Base-by-base conservation (phyloP, 2,888 invertebrate species). In the Diploptera punctata region DNA sequence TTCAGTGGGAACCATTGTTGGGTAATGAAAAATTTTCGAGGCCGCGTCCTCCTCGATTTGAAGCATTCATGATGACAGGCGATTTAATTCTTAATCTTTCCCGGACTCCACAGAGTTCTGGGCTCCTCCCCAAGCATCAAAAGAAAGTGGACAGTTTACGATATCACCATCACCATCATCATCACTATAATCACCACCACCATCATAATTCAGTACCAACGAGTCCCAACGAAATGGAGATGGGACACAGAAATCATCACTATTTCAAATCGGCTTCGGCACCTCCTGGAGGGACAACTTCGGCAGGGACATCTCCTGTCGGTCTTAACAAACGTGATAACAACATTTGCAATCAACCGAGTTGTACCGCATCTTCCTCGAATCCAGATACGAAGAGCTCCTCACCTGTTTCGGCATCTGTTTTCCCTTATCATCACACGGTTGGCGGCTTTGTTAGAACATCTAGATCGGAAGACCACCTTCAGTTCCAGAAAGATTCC, bases 51-150 rank as follows among this genome's bases (percentile, higher is more conserved):
- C 84, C 81, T 70, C 91, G 94, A 83, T 95, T 94, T 85, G 96
- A 96, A 85, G 94, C 96, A 72, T 98, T 95, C 87, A 94, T 97
- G 91, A 98, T 98, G 98, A 98, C 98, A 33, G 98, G 98, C 60
- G 97, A 98, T 84, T 90, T 97, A 80, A 97, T 98, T 82, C 89
- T 98, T 78, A 97, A 97, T 84, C 89, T 97, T 77, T 95, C 96
- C 74, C 86, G 93, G 78, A 93, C 93, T 73, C 92, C 93, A 77
- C 91, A 90, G 80, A 88, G 87, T 77, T 86, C 87, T 76, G 86
- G 86, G 77, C 83, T 90, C 73, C 82, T 90, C 71, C 88, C 89
- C 69, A 87, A 87, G 79, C 83, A 85, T 76, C 87, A 87, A 80
- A 87, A 87, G 79, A 88, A 88, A 81, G 86, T 88, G 57, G 72